Conservation (phyloP, 2,797 vertebrate species). For the Perdix hodgsoniae region DNA sequence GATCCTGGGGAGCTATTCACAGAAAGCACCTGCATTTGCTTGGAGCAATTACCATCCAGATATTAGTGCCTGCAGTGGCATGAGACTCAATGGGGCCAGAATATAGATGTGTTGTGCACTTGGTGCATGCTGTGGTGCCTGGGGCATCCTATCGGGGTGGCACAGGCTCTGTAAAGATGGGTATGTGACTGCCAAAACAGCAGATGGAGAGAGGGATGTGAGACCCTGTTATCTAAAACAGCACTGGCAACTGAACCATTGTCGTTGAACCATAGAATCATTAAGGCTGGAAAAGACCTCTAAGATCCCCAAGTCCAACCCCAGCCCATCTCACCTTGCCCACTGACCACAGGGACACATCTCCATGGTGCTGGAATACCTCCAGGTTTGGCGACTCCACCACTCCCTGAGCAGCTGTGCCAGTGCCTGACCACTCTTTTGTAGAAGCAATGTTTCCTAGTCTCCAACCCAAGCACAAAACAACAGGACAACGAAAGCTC, state of each 20-base stretch:
- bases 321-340: too few species aligned
- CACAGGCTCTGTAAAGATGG: neutral
- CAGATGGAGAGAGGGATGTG: rapidly evolving
- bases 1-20: neutral
- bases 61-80: neutral
- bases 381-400: too few species aligned
- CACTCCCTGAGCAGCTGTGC: too few species aligned
- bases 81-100: rapidly evolving
- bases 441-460: neutral
- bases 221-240: neutral
- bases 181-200: neutral
- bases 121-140: neutral
- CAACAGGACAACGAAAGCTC: rapidly evolving
- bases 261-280: too few species aligned
- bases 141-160: neutral
- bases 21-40: neutral
- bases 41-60: neutral
- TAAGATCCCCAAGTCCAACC: too few species aligned
- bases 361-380: too few species aligned
- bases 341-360: too few species aligned
- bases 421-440: too few species aligned
- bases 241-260: neutral
- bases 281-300: too few species aligned
- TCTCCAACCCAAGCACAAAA: neutral
- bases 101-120: neutral